A percentile compares a stretch with the other conserved stretches of the same genome.
These are phyloP conservation scores for Electrona antarctica DNA, from an alignment of 2,113 vertebrate species.

Conservation along the genomic window DNA sequence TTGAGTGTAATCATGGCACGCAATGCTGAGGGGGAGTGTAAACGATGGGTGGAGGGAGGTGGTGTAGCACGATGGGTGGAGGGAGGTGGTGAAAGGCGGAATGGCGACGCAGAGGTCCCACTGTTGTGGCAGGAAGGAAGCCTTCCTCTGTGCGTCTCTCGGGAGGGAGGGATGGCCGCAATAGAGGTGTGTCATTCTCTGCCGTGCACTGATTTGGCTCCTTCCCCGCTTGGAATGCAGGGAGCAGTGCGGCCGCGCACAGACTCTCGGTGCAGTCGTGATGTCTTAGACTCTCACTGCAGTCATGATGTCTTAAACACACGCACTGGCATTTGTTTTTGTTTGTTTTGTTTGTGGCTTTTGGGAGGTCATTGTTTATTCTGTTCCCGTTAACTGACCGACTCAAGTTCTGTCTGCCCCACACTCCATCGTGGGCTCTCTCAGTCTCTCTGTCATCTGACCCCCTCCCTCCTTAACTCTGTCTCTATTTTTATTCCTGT, in stretches of 20 bases:
- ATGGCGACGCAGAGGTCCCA: constrained; percentile 13
- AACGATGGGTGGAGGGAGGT: constrained; percentile 24
- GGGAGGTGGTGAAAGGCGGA: constrained; percentile 5
- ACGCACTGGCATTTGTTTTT: constrained; percentile 66
- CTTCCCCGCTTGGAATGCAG: constrained; percentile 37
- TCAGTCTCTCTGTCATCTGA: constrained; percentile 53
- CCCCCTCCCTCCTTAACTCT: constrained; percentile 28
- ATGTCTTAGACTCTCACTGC: constrained; percentile 52
- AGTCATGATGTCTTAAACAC: constrained; percentile 62
- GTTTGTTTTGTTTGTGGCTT: constrained; percentile 56
- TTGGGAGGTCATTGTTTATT: constrained; percentile 61
- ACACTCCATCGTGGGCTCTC: constrained; percentile 30
- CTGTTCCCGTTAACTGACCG: constrained; percentile 1
- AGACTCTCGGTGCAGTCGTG: constrained; percentile 50
- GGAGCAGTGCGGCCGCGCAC: constrained; percentile 37
- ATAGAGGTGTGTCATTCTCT: constrained; percentile 42
- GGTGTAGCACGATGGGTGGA: constrained; percentile 19
- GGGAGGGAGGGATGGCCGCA: constrained; percentile 32
- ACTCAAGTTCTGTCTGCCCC: constrained; percentile 29
- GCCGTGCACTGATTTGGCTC: constrained; percentile 49
- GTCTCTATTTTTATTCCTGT: constrained; percentile 62
- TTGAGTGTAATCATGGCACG: constrained; percentile 3
- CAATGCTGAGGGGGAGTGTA: constrained; percentile 64
- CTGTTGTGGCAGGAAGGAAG: constrained; percentile 57
- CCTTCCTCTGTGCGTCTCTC: constrained; percentile 36